A percentile compares a stretch with the other conserved stretches of the same genome.
Conservation (phyloP, 2,113 vertebrate species). For the Sakesphorus luctuosus region DNA sequence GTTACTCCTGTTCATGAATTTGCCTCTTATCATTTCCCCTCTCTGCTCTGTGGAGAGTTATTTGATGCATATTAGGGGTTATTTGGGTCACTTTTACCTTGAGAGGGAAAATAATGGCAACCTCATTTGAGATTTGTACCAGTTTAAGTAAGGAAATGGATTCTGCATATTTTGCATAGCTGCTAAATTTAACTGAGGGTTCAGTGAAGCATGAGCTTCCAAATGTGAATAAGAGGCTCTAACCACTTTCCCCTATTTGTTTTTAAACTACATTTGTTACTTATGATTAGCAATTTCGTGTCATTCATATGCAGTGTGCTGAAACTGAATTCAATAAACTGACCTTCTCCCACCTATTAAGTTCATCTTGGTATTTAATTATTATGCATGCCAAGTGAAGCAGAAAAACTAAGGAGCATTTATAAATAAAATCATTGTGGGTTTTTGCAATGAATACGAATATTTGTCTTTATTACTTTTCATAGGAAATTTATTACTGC, state of each 20-base stretch:
- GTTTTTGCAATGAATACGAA: not conserved
- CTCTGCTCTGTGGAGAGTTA: not conserved
- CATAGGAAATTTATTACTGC: not conserved
- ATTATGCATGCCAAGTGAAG: not conserved
- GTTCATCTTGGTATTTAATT: conserved; percentile 21
- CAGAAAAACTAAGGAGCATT: not conserved
- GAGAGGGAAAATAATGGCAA: conserved; percentile 26
- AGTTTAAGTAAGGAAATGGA: conserved; percentile 29
- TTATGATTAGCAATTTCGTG: not conserved
- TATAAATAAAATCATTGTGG: not conserved
- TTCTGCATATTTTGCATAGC: conserved; percentile 37
- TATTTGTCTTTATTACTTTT: not conserved
- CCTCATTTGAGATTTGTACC: conserved; percentile 42
- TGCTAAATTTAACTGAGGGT: conserved; percentile 4
- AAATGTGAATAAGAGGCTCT: not conserved
- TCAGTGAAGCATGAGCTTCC: conserved; percentile 23
- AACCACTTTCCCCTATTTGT: not conserved
- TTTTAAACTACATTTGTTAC: conserved; percentile 21
- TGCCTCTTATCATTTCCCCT: not conserved
- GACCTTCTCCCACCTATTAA: conserved; percentile 26
- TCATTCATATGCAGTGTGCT: not conserved
- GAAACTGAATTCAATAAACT: not conserved
- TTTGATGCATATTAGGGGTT: conserved; percentile 22
- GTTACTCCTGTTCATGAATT: not conserved
- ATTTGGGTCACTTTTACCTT: conserved; percentile 30